A percentile compares a stretch with the other conserved stretches of the same genome.
Conservation (phyloP, 2,888 invertebrate species). For the Ormyrus labotus region DNA sequence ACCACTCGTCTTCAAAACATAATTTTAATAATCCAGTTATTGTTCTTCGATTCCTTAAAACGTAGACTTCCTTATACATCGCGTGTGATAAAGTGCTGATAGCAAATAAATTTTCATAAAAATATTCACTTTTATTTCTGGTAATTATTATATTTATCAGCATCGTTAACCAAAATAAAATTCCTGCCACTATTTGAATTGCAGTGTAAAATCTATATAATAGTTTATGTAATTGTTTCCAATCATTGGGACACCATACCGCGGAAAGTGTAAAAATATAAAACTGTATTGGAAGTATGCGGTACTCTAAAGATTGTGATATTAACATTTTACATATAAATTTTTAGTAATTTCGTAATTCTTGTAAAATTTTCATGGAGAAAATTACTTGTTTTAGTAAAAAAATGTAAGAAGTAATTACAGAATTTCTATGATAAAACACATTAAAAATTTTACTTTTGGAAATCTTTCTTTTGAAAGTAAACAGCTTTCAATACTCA, state of each 20-base stretch:
- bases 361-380: no score
- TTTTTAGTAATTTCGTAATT: neutral
- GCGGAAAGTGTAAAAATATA: constrained; percentile 30
- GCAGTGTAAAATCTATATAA: constrained; percentile 24
- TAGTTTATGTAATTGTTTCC: constrained; percentile 27
- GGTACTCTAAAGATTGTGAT: constrained; percentile 42
- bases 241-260: constrained; percentile 48
- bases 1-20: constrained; percentile 45
- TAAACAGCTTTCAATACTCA: no score
- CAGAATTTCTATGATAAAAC: no score
- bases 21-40: constrained; percentile 15
- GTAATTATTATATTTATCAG: constrained; percentile 22
- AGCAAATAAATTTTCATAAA: constrained; percentile 48
- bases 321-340: constrained; percentile 19
- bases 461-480: neutral
- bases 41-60: constrained; percentile 32
- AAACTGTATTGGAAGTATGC: constrained; percentile 35
- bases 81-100: constrained; percentile 16
- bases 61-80: constrained; percentile 40
- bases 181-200: constrained; percentile 5
- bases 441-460: neutral
- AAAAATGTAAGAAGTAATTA: no score
- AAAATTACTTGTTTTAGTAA: no score
- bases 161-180: constrained; percentile 46
- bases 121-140: constrained; percentile 21